These are phyloP conservation scores for Paralvinella palmiformis DNA, from an alignment of 1,140 invertebrate species.

Conservation along the genomic window DNA sequence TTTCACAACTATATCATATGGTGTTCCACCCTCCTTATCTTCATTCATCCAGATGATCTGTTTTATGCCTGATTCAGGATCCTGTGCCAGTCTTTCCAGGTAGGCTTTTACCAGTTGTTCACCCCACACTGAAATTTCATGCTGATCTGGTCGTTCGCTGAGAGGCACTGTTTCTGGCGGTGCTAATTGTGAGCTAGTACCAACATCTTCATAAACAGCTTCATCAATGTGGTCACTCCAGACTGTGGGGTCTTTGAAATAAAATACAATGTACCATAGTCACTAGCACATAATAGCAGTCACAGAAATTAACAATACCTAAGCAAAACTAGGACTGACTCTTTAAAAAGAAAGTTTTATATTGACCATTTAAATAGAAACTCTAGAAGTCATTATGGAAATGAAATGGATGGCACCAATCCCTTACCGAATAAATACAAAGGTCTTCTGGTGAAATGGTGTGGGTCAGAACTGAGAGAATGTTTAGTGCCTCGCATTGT, in stretches of 20 bases:
- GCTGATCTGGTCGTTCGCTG: not conserved
- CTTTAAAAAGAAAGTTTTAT: no score
- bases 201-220: not conserved
- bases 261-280: no score
- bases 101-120: slow-evolving; percentile 37
- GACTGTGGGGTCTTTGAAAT: not conserved
- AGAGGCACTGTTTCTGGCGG: not conserved
- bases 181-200: not conserved
- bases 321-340: no score
- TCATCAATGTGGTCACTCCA: not conserved
- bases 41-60: slow-evolving; percentile 3
- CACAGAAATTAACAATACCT: no score
- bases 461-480: no score
- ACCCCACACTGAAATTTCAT: slow-evolving; percentile 34
- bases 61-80: not conserved
- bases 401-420: no score
- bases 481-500: no score
- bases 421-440: no score
- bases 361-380: no score
- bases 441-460: no score
- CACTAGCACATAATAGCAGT: no score
- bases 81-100: not conserved
- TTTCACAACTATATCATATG: not conserved
- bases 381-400: no score
- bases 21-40: not conserved